Base-by-base conservation (phyloP, 2,113 vertebrate genomes). In the Anseranas semipalmata region DNA sequence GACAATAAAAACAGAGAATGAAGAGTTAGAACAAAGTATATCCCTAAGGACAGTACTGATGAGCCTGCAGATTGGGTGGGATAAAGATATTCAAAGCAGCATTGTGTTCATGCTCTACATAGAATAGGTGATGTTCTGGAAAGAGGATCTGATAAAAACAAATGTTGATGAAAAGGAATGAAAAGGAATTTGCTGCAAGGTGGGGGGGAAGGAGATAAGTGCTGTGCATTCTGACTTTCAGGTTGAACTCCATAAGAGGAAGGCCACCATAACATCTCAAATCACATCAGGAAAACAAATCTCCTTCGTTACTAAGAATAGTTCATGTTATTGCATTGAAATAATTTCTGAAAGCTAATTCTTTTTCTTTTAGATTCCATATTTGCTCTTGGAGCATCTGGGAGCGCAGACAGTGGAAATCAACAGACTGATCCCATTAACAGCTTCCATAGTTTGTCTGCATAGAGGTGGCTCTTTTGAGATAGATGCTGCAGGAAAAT, bases 21-120 rank as follows among this genome's bases (percentile, higher is more conserved):
- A 95, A 78, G 74, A 71, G 37, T 85, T 67, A 91, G 84, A 95
- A 91, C 70, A 65, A 82, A 90, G 67, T 70, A 56, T 86, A 92
- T 96, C 62, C 80, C 78, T 87, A 30, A 65, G 73, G 94, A 94
- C 83, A 75, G 52, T 74, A 41, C 63, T 91, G 94, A 95, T 13
- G 37, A 82, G 24, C 43, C 39, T 78, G 8, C 6, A 67, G 62
- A 72, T 74, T 75, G 88, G 39, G 73, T 80, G 72, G 41, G 43
- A 83, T 67, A 53, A 82, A 55, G 59, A 77, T 35, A 63, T 20
- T 15, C 9, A 20, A 12, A 74, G 73, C 71, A 74, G 55, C 43
- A 62, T 66, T 67, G 35, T 67, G 50, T 58, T 91, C 21, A 4
- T 66, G 68, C 33, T 60, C 55, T 27, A 1, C 10, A 12, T 33